Conservation (phyloP, 2,888 invertebrate genomes). For the Alcis repandata region DNA sequence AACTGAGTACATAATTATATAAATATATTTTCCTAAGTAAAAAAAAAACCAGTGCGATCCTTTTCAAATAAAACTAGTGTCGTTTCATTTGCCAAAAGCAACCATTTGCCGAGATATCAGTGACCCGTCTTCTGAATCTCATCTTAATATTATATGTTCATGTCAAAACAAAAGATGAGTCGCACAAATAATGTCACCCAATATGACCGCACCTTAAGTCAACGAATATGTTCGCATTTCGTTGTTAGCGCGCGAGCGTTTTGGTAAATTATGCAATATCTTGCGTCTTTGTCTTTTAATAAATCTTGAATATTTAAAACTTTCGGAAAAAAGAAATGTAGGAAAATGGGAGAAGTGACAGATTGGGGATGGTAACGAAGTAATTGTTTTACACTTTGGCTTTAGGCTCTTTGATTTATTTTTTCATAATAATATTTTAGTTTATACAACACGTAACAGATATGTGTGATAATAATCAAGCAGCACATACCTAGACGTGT, state of each 20-base stretch:
- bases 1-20: no score
- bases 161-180: background rate
- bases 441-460: no score
- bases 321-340: slow-evolving; percentile 1
- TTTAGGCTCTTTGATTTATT: no score
- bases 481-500: no score
- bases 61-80: no score
- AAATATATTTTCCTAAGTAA: no score
- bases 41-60: no score
- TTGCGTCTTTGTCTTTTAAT: slow-evolving; percentile 32
- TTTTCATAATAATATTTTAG: no score
- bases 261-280: slow-evolving; percentile 43
- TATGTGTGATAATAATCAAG: no score
- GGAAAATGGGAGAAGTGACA: background rate
- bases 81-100: no score
- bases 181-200: background rate
- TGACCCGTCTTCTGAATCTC: background rate
- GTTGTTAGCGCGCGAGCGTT: slow-evolving; percentile 36
- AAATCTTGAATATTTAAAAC: slow-evolving; percentile 32
- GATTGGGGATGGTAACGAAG: background rate
- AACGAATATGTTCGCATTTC: slow-evolving; percentile 27
- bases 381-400: background rate
- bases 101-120: no score
- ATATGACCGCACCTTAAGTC: slow-evolving; percentile 9
- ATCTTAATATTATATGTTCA: no score